These are phyloP conservation scores for Anas flavirostris DNA, from an alignment of 2,797 vertebrate species.

Conservation along the genomic window DNA sequence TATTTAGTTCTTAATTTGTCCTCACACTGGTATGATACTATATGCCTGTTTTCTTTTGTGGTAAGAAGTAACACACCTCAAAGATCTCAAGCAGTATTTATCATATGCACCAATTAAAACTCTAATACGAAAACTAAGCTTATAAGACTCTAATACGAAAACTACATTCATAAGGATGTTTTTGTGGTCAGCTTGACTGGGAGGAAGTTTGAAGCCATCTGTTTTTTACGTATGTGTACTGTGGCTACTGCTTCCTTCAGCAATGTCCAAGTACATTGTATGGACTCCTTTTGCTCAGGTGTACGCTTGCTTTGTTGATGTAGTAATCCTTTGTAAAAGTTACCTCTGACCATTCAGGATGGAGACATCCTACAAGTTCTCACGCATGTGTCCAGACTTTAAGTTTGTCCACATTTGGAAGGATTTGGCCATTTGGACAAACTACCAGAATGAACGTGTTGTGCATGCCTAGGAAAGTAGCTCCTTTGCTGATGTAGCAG, in stretches of 20 bases:
- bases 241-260: background rate
- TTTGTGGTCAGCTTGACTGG: background rate
- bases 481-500: background rate
- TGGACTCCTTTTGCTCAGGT: background rate
- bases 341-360: background rate
- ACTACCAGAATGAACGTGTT: background rate
- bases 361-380: background rate
- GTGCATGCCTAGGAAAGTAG: background rate
- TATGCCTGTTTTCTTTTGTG: background rate
- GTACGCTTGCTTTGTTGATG: background rate
- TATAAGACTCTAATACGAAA: background rate
- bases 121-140: background rate
- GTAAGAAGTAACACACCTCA: slow-evolving; percentile 38
- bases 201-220: background rate
- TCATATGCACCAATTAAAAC: slow-evolving; percentile 68
- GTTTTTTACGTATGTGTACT: background rate
- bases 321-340: background rate
- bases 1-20: slow-evolving; percentile 17
- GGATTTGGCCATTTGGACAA: background rate
- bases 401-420: slow-evolving; percentile 10
- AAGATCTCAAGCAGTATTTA: slow-evolving; percentile 42
- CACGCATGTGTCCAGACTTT: background rate
- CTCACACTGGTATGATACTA: background rate
- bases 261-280: background rate
- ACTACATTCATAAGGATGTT: background rate